Percentiles rank a stretch among this genome's conserved stretches.
phyloP scores from a whole-genome alignment of 2,888 invertebrate species.

The Artemia sp. region DNA sequence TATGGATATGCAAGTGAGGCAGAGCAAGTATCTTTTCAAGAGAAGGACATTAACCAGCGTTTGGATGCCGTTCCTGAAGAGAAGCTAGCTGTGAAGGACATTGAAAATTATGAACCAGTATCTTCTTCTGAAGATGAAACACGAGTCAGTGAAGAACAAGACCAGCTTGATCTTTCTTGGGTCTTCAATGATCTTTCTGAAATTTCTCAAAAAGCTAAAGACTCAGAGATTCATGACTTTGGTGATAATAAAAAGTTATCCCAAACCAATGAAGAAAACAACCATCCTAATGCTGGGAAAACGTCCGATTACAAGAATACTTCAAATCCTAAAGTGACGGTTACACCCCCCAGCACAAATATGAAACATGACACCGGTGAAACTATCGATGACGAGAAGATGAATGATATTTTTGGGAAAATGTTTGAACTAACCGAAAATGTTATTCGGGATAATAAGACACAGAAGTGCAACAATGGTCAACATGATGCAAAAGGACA shows the following conservation, averaged over 20 bases:
- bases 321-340: too few relatives aligned
- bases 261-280: not conserved
- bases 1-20: not conserved
- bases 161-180: constrained; percentile 5
- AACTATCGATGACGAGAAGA: not conserved
- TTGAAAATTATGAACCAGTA: not conserved
- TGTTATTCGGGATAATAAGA: not conserved
- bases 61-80: not conserved
- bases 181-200: not conserved
- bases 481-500: constrained; percentile 1
- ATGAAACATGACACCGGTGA: too few relatives aligned
- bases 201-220: not conserved
- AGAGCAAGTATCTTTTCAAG: not conserved
- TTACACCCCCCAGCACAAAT: too few relatives aligned
- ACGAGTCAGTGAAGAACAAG: not conserved
- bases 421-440: not conserved
- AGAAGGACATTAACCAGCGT: not conserved
- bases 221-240: not conserved
- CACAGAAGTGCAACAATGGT: not conserved
- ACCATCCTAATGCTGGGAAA: not conserved
- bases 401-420: constrained; percentile 4
- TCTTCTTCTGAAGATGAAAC: not conserved
- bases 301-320: not conserved
- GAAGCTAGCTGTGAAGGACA: not conserved
- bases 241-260: too few relatives aligned